phyloP scores from a whole-genome alignment of 2,797 vertebrate species.

The Moxostoma hubbsi region DNA sequence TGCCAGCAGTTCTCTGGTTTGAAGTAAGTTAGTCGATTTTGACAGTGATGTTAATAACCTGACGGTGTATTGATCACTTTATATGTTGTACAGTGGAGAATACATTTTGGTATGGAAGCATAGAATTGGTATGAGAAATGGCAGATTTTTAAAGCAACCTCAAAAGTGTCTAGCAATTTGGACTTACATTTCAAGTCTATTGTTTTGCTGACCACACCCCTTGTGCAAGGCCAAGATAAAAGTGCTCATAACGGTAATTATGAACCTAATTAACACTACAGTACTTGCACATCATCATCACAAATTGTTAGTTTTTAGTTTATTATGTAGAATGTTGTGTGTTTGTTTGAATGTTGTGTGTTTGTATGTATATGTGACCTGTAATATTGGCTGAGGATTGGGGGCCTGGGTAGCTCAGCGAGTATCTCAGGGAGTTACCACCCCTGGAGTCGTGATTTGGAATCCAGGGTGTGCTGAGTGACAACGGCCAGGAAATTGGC shows the following conservation, averaged over 20 bases:
- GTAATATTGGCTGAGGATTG: too few species aligned
- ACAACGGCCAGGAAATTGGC: too few species aligned
- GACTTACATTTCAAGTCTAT: not conserved
- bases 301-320: not conserved
- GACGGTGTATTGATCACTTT: not conserved
- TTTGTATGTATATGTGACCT: too few species aligned
- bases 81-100: not conserved
- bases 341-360: not conserved
- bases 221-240: constrained; percentile 63
- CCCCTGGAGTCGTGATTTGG: too few species aligned
- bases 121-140: not conserved
- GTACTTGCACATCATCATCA: not conserved
- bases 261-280: not conserved
- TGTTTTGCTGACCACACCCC: constrained; percentile 62
- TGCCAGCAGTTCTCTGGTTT: not conserved
- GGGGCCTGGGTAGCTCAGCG: too few species aligned
- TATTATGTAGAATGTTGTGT: not conserved
- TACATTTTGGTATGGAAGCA: not conserved
- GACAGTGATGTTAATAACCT: not conserved
- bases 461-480: too few species aligned
- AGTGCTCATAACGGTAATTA: constrained; percentile 39
- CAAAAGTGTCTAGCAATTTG: not conserved
- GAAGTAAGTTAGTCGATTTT: not conserved
- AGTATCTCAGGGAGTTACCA: too few species aligned
- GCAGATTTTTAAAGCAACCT: constrained; percentile 3